Conservation (phyloP, 2,797 vertebrate species). For the Champsocephalus gunnari region DNA sequence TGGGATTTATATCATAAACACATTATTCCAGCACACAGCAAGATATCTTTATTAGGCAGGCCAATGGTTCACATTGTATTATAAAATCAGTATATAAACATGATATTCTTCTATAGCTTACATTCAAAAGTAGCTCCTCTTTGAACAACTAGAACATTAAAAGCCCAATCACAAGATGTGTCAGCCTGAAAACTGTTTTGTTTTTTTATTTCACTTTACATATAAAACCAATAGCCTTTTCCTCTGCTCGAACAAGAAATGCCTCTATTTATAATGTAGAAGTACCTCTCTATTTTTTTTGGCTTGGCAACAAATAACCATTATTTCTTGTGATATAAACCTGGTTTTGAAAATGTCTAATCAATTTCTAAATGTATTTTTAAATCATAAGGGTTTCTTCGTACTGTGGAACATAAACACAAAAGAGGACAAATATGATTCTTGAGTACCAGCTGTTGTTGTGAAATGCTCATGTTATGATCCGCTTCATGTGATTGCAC, state of each 20-base stretch:
- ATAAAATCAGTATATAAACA: background rate
- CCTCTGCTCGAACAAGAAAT: background rate
- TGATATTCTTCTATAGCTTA: background rate
- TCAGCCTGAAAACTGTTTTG: background rate
- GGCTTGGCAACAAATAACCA: background rate
- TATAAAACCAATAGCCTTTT: background rate
- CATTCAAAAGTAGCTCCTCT: background rate
- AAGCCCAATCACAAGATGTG: background rate
- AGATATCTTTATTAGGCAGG: background rate
- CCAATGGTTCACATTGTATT: background rate
- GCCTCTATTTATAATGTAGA: background rate
- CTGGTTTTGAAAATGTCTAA: background rate
- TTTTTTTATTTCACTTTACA: background rate
- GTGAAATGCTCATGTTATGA: background rate
- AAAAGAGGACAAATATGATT: background rate
- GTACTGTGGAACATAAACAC: background rate
- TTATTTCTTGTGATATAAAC: background rate
- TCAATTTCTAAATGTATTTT: background rate
- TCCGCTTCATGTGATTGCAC: constrained; percentile 5
- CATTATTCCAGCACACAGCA: background rate
- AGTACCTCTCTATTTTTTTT: background rate
- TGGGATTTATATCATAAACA: background rate
- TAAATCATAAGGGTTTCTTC: no score
- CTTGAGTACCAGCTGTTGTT: constrained; percentile 3
- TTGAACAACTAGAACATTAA: background rate